Conservation (phyloP, 1,140 invertebrate species). For the Phocides pigmalion region DNA sequence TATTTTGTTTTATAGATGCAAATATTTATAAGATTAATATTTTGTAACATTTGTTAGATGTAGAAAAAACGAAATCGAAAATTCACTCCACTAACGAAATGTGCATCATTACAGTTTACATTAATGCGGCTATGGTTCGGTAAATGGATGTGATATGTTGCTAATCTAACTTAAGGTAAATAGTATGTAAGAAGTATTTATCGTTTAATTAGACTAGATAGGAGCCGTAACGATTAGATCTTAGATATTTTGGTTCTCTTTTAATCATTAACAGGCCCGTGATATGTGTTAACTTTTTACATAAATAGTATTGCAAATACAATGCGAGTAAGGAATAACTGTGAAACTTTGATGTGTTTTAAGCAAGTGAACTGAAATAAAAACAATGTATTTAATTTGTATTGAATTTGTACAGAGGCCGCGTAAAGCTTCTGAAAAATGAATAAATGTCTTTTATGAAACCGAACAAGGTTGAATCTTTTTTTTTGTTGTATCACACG, state of each 20-base stretch:
- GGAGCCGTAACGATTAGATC: slow-evolving; percentile 59
- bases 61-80: slow-evolving; percentile 13
- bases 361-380: slow-evolving; percentile 17
- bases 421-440: no score
- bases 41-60: slow-evolving; percentile 24
- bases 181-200: slow-evolving; percentile 78
- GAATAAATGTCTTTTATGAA: no score
- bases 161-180: slow-evolving; percentile 69
- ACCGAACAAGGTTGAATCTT: no score
- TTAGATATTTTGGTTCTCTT: slow-evolving; percentile 65
- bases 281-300: slow-evolving; percentile 45
- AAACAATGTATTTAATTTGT: neutral
- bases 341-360: slow-evolving; percentile 53
- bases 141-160: slow-evolving; percentile 77
- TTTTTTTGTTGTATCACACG: no score
- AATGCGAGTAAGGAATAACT: slow-evolving; percentile 50
- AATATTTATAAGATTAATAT: slow-evolving; percentile 26
- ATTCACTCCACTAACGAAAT: slow-evolving; percentile 19
- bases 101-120: slow-evolving; percentile 48
- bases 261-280: slow-evolving; percentile 56
- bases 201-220: slow-evolving; percentile 75
- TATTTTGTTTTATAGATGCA: slow-evolving; percentile 19
- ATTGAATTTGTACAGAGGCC: neutral
- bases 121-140: slow-evolving; percentile 63
- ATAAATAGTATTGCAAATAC: slow-evolving; percentile 45